These are phyloP conservation scores for Hypomecis atomaria DNA, from an alignment of 2,888 invertebrate genomes.

Conservation along the genomic window DNA sequence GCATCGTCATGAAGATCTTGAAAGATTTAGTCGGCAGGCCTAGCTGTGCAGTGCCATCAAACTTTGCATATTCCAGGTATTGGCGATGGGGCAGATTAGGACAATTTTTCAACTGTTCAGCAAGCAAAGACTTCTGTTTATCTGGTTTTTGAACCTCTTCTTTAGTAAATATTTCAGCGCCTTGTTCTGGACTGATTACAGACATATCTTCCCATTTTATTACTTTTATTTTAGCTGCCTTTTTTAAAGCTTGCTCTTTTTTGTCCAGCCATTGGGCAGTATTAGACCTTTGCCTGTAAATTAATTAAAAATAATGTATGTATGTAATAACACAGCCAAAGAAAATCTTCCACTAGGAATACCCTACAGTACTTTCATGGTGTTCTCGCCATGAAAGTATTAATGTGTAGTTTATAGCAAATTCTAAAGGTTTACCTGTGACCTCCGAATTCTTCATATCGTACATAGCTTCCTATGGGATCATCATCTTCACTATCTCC, in stretches of 20 bases:
- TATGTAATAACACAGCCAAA: too few relatives aligned
- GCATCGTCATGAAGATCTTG: conserved; percentile 95
- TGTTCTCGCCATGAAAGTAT: too few relatives aligned
- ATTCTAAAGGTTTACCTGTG: conserved; percentile 65
- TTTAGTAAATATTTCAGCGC: conserved; percentile 85
- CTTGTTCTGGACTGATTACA: conserved; percentile 83
- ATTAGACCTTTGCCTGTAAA: conserved; percentile 89
- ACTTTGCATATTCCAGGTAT: conserved; percentile 95
- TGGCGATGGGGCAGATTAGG: conserved; percentile 93
- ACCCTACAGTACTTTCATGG: too few relatives aligned
- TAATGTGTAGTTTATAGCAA: too few relatives aligned
- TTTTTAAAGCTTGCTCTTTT: conserved; percentile 93
- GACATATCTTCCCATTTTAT: conserved; percentile 88
- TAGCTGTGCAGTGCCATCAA: conserved; percentile 94
- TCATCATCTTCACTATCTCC: conserved; percentile 93
- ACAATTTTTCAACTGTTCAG: conserved; percentile 90
- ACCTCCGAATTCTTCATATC: conserved; percentile 87
- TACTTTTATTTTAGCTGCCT: conserved; percentile 90
- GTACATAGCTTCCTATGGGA: conserved; percentile 88
- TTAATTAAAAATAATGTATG: too few relatives aligned
- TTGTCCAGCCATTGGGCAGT: conserved; percentile 95
- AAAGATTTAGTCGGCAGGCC: conserved; percentile 92
- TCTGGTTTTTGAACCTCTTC: conserved; percentile 63
- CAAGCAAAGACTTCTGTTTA: conserved; percentile 86
- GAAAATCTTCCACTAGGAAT: too few relatives aligned